Evolutionary conservation across 1,140 invertebrate genomes (phyloP), one percentile per base, ranked within the genome.

Genomic region (Augochlora pura): DNA sequence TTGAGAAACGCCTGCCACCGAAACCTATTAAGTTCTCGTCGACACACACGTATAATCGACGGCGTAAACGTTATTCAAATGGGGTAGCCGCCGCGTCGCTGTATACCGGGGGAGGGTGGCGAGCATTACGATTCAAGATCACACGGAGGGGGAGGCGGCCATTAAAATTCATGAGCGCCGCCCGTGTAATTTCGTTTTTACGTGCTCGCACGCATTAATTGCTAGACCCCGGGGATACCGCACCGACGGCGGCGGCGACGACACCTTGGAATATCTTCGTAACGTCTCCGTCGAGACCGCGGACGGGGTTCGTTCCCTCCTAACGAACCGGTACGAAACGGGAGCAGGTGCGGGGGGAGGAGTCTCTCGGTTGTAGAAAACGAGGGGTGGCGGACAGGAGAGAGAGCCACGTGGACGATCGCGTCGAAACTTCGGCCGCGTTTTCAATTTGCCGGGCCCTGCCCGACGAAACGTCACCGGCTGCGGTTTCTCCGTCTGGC

Each of bases 391-490:
- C 32, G 67, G 65, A 39, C 57, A 52, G 42, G 49, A 21, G 46
- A 46, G 46, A 60, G 72, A 73, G 66, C 39, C 49, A 54, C 62
- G 66, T n/a, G 38, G 7, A 42, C 49, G 77, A 0, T 23, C 14
- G 16, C 38, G 54, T 21, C 25, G 32, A 63, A 76, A 38, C 25
- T 68, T 63, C 27, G 54, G 18, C 18, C 8, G 46, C 52, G 42
- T 84, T 84, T 84, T 72, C 83, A 80, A 80, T 68, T 59, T 69
- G 39, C 18, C 82, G 16, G 38, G 32, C 60, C n/a, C n/a, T 78
- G 42, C n/a, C 60, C 38, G 69, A 62, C 63, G 2, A 83, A 84
- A 74, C 71, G 75, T 78, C 59, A 60, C 49, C 16, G 67, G 39
- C 3, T 70, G 81, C 52, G 83, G 77, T 80, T 84, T 80, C 77